A percentile compares a stretch with the other conserved stretches of the same genome.
phyloP scores from a whole-genome alignment of 1,140 invertebrate genomes.

The Ericerus pela region DNA sequence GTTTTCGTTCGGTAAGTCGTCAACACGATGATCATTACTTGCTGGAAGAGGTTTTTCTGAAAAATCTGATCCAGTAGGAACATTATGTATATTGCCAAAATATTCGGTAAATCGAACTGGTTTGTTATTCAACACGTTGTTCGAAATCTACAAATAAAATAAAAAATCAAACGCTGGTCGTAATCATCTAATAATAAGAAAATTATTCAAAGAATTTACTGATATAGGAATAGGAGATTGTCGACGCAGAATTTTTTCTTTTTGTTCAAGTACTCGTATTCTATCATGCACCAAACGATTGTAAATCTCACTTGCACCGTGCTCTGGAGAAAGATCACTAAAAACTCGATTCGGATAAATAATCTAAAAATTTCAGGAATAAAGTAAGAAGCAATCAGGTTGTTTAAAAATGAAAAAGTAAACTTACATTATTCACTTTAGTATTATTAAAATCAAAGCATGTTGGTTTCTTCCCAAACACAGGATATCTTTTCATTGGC shows the following conservation, averaged over 20 bases:
- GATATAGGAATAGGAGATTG: background rate
- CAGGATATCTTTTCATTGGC: too few relatives aligned
- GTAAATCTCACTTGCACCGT: background rate
- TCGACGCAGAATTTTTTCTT: background rate
- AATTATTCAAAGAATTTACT: background rate
- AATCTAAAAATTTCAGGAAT: too few relatives aligned
- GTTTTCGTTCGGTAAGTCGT: background rate
- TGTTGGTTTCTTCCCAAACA: too few relatives aligned
- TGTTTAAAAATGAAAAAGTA: too few relatives aligned
- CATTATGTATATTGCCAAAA: background rate
- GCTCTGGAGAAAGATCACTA: too few relatives aligned
- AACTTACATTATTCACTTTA: too few relatives aligned
- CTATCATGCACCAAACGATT: background rate
- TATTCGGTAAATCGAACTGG: background rate
- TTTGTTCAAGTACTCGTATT: conserved; percentile 1
- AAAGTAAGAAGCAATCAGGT: too few relatives aligned
- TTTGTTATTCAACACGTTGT: background rate
- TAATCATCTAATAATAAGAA: background rate
- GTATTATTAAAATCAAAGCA: too few relatives aligned
- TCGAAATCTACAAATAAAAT: too few relatives aligned
- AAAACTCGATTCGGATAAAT: too few relatives aligned
- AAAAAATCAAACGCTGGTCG: too few relatives aligned
- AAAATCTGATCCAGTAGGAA: too few relatives aligned
- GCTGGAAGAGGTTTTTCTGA: background rate
- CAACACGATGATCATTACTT: background rate